These are phyloP conservation scores for Urosaurus nigricauda DNA, from an alignment of 2,797 vertebrate genomes.

Conservation along the genomic window DNA sequence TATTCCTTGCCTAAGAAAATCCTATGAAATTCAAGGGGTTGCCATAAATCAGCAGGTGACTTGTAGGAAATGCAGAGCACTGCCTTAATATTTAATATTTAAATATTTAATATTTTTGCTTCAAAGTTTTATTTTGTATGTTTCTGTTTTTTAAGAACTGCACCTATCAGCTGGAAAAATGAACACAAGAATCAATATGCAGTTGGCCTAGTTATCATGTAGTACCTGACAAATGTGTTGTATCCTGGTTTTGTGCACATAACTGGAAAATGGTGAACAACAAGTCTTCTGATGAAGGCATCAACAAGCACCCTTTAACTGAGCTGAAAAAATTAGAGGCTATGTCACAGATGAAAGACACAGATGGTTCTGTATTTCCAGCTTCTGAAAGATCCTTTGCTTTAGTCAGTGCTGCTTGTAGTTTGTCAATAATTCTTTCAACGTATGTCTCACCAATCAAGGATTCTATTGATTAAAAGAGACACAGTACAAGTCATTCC, in stretches of 20 bases:
- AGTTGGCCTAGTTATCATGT: background rate
- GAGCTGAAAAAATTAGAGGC: constrained; percentile 93
- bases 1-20: too few species aligned
- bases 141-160: background rate
- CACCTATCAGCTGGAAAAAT: background rate
- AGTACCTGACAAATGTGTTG: constrained; percentile 88
- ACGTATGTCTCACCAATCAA: constrained; percentile 90
- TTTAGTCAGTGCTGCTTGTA: constrained; percentile 90
- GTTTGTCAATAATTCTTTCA: constrained; percentile 91
- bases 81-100: background rate
- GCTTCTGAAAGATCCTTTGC: constrained; percentile 89
- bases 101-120: background rate
- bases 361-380: constrained; percentile 87
- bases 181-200: too few species aligned
- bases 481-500: constrained; percentile 23
- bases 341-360: constrained; percentile 95
- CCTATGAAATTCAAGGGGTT: too few species aligned
- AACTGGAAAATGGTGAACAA: constrained; percentile 93
- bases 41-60: too few species aligned
- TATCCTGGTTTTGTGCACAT: constrained; percentile 88
- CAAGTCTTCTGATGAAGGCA: constrained; percentile 91
- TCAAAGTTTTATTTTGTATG: background rate
- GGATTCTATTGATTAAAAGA: constrained; percentile 81
- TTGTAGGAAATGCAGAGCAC: background rate
- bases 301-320: constrained; percentile 87